phyloP scores from a whole-genome alignment of 92 coral and sea anemone species.

The Siderastrea siderea region DNA sequence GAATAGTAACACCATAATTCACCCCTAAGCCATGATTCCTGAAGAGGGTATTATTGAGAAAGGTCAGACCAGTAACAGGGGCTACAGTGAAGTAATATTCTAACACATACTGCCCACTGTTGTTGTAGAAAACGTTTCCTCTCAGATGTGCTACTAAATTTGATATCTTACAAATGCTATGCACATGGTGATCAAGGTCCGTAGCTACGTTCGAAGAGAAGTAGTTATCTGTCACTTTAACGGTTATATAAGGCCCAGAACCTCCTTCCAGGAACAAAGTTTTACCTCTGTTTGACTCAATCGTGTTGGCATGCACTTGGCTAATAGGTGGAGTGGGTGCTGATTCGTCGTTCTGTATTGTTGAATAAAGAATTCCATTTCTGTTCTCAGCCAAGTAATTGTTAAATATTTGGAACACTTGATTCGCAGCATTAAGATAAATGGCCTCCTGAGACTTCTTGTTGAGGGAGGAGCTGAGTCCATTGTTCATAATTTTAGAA shows the following conservation, averaged over 20 bases:
- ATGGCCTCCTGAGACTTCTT: background rate
- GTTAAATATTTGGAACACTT: constrained; percentile 20
- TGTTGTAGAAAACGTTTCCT: constrained; percentile 40
- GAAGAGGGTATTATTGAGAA: constrained; percentile 18
- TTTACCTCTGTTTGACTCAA: constrained; percentile 23
- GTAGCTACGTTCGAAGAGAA: constrained; percentile 22
- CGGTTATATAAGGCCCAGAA: constrained; percentile 11
- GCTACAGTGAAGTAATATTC: background rate
- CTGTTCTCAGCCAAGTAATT: constrained; percentile 29
- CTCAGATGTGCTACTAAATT: background rate
- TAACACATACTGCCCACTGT: constrained; percentile 18
- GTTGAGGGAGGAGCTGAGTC: background rate
- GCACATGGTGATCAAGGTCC: background rate
- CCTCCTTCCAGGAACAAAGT: constrained; percentile 15
- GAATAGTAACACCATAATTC: constrained; percentile 38
- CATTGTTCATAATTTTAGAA: constrained; percentile 13
- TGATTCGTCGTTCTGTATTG: background rate
- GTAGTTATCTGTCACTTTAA: constrained; percentile 25
- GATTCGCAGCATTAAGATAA: constrained; percentile 18
- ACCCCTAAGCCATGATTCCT: constrained; percentile 29
- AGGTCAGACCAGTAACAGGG: background rate
- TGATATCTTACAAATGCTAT: constrained; percentile 25
- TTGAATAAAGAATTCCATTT: constrained; percentile 8
- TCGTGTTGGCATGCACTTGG: constrained; percentile 33
- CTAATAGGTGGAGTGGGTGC: background rate